Evolutionary conservation across 2,888 invertebrate species (phyloP).

Genomic region (Autographa gamma): DNA sequence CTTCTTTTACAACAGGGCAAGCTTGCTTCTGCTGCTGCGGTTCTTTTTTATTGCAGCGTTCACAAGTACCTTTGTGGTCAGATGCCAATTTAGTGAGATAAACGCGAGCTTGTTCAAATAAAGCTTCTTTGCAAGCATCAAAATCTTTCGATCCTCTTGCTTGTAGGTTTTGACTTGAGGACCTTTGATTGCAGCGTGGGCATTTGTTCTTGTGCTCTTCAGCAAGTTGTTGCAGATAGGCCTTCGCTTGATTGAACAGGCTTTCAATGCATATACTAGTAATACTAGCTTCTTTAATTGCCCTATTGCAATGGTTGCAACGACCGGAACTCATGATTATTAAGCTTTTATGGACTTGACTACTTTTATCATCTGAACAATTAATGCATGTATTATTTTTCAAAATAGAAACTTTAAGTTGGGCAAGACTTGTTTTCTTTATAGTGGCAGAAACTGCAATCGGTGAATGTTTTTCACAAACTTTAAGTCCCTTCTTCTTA

Average conservation of each 20-base stretch:
- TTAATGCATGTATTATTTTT: constrained; percentile 1
- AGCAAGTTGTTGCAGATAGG: not conserved
- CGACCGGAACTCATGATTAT: not conserved
- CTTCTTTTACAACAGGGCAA: too few species aligned
- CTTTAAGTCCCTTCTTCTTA: constrained; percentile 8
- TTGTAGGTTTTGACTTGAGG: not conserved
- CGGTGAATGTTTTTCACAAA: constrained; percentile 10
- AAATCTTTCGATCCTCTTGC: not conserved
- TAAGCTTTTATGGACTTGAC: not conserved
- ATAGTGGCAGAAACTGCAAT: constrained; percentile 5
- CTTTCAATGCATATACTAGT: not conserved
- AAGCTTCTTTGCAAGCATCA: constrained; percentile 13
- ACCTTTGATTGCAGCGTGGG: not conserved
- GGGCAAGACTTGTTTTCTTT: constrained; percentile 3
- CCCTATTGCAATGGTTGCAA: not conserved
- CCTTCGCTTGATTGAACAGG: not conserved
- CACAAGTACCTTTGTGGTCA: constrained; percentile 26
- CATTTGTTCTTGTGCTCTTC: not conserved
- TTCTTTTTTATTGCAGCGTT: constrained; percentile 14
- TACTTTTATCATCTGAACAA: not conserved
- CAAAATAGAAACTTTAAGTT: constrained; percentile 12
- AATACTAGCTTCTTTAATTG: not conserved
- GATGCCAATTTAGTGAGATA: constrained; percentile 20
- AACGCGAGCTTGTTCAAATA: constrained; percentile 20
- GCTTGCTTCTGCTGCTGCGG: constrained; percentile 9